Evolutionary conservation across 53 echinoderm and acorn worm genomes (phyloP).

Genomic region (Luidia sarsii): DNA sequence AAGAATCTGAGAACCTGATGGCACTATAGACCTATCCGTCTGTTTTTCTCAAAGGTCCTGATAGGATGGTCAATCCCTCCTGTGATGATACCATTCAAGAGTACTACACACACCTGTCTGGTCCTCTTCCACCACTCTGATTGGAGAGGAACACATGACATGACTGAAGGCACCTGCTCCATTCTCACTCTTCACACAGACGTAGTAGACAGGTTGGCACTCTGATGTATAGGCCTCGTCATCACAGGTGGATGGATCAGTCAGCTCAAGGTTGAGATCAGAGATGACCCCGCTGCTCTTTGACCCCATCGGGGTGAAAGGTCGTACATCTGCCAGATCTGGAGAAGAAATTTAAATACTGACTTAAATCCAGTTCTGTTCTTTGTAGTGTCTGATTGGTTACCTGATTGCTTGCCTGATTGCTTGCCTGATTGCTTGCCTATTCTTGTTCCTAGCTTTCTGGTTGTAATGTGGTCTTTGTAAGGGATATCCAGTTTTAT

Average conservation of each 20-base stretch:
- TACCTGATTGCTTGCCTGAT: too few species aligned
- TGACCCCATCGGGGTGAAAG: conserved; percentile 20
- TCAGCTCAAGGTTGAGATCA: conserved; percentile 32
- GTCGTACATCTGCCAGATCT: conserved; percentile 15
- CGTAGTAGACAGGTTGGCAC: conserved; percentile 52
- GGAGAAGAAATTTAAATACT: background rate
- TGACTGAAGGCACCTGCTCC: conserved; percentile 60
- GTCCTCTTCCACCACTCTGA: conserved; percentile 53
- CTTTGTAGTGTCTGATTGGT: too few species aligned
- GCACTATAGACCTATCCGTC: too few species aligned
- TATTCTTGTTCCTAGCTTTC: too few species aligned
- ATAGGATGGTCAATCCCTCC: too few species aligned
- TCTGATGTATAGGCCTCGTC: conserved; percentile 10
- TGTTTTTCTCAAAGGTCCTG: too few species aligned
- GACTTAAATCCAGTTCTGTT: too few species aligned
- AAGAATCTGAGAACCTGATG: too few species aligned
- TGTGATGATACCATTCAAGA: too few species aligned
- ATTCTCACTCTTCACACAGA: conserved; percentile 58
- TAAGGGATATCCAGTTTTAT: too few species aligned
- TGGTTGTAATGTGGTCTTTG: too few species aligned
- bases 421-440: too few species aligned
- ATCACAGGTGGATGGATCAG: conserved; percentile 12
- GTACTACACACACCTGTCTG: conserved; percentile 48
- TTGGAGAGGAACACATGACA: conserved; percentile 48
- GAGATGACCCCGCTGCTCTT: conserved; percentile 5